Evolutionary conservation across 2,797 vertebrate species (phyloP), one percentile per base, ranked within the genome.

Genomic region (Trachurus trachurus): DNA sequence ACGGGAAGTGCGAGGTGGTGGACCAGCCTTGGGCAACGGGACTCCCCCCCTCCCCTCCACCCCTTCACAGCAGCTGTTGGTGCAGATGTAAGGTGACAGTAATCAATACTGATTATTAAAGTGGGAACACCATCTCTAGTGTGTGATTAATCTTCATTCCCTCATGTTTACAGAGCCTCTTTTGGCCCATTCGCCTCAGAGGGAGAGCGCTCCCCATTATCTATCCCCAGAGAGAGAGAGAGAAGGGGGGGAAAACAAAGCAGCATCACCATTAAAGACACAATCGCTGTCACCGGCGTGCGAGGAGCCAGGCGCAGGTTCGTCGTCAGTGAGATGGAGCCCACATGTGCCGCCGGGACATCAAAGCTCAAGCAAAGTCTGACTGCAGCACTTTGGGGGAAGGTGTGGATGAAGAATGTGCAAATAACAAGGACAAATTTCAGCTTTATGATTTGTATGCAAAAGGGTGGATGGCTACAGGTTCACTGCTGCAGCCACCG

Each of bases 91-190:
- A 94, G 89, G 90, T 93, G 94, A 93, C 91, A 93, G 92, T 93
- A 94, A 94, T 95, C 92, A 95, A 94, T 94, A 94, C 92, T 91
- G 90, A 95, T 94, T 94, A 95, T 92, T 92, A 93, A 93, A 94
- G 92, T 91, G 91, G 93, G 90, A 91, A 89, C 89, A 88, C 89
- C 90, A 93, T 94, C 92, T 93, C 90, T 65, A 75, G 90, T 83
- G 89, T 90, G 91, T 91, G 92, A 94, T 95, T 94, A 93, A 95
- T 95, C 93, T 95, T 95, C 92, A 94, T 94, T 94, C 86, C 76
- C 86, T 72, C 82, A 82, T 93, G 92, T 95, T 94, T 93, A 93
- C 93, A 90, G 87, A 92, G 87, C 82, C 86, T 90, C 88, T 60
- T 80, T 82, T 84, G 86, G 89, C 88, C 86, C 64, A 52, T 39